Base-by-base conservation (phyloP, 2,113 vertebrate species). In the Microtus pennsylvanicus region DNA sequence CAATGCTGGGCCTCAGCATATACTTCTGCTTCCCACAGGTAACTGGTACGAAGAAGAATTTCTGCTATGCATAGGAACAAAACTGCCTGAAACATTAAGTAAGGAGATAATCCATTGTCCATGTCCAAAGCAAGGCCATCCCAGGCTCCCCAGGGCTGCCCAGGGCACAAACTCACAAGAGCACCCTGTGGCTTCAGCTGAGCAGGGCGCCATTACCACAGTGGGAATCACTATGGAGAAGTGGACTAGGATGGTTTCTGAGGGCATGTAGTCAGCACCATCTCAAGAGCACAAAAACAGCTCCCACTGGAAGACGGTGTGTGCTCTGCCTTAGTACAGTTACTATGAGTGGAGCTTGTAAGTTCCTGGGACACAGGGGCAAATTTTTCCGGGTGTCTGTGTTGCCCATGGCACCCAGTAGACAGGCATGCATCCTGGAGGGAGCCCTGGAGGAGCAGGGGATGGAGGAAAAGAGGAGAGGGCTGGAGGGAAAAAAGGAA, bases 121-220 rank as follows among this genome's bases (percentile, higher is more conserved):
- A 16, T 42, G 9, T 0, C 55, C 21, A 63, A 47, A 69, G 63
- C 7, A 80, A 72, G 10, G 63, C 55, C 30, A 1, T 72, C 12
- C 47, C 0, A 12, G 3, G 0, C 9, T 22, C 58, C 58, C 58
- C 12, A 0, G 24, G 74, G 9, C 0, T 33, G 24, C 30, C 35
- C 30, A 0, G 1, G 1, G 30, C n/a, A 3, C 45, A 26, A 5
- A 47, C 50, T 38, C 69, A 45, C 69, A 77, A 52, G 2, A 80
- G 16, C 35, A 65, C 14, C 14, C 12, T 11, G 3, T 11, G 55
- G 16, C 28, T 74, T 67, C 47, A 8, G 45, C n/a, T 24, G 9
- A 35, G 28, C 75, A 63, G 19, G 24, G 17, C 7, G 55, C 42
- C 61, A 65, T 70, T 30, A 9, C 50, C 55, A 1, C 0, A 24